Evolutionary conservation across 2,797 vertebrate genomes (phyloP), one percentile per base, ranked within the genome.

Genomic region (Micropoecilia bifurca): DNA sequence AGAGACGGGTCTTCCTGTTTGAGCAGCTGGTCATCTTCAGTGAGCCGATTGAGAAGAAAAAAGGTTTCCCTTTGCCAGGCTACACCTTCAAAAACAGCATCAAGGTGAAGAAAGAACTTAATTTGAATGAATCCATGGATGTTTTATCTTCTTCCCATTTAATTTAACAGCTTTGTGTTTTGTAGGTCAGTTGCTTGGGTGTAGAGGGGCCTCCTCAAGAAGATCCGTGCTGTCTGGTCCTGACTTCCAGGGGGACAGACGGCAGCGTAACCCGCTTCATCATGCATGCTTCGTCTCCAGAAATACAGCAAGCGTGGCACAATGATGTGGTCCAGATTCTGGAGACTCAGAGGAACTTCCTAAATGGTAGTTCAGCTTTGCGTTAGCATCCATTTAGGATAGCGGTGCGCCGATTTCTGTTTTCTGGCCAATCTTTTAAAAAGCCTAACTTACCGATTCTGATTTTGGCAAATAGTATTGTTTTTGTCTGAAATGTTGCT

Each of bases 11-110:
- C 88, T 98, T 98, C 92, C 96, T 98, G 86, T 98, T 98, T 80
- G 97, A 98, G 92, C 97, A 97, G 93, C 95, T 98, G n/a, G 84
- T 97, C 91, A 97, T 98, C 92, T 96, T 98, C 88, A 98, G 97
- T 9, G 97, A 98, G 91, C 96, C 97, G n/a, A 93, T 97, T 33
- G 97, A 97, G 85, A 97, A 96, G 91, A 97, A 97, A 87, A 97
- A 97, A 86, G 96, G 96, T 2, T 96, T 96, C 78, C 87, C 94
- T 3, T 88, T 96, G 89, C 95, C 97, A 8, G 96, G 96, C 5
- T 98, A 97, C 80, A 96, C 95, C n/a, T 98, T 97, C 83, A 98
- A 97, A 93, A 97, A 94, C 94, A 97, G 96, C 92, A 97, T 98
- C 81, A 98, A 98, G 96, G 97, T 97, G 57, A 77, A 72, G 36